Base-by-base conservation (phyloP, 1,140 invertebrate species). In the Orius laevigatus region DNA sequence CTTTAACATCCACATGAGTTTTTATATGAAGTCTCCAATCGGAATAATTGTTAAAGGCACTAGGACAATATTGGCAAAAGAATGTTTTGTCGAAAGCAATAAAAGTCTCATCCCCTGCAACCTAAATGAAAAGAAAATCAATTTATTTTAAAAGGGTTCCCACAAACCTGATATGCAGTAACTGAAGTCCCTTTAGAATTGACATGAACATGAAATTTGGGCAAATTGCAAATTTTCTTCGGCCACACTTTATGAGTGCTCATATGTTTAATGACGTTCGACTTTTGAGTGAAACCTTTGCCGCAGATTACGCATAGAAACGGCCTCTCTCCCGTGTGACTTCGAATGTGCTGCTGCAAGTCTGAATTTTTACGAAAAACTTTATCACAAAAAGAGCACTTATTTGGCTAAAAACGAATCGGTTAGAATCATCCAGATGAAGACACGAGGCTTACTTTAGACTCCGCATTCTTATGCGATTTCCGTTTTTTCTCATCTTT, bases 181-280 rank as follows among this genome's bases (percentile, higher is more conserved):
- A 48, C 15, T 4, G 12, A 20, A 18, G 18, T 64, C 56, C 66
- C 68, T 59, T 63, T 68, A 67, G 43, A 64, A 66, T 57, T 65
- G 61, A 57, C 63, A 16, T 50, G 31, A 5, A 44, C 43, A 35
- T 32, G 39, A 5, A 41, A n/a, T 33, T 45, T 15, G 25, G 53
- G 50, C 32, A 54, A 36, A 50, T 46, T 43, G 15, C n/a, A 43
- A 35, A 48, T 16, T 41, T 49, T 35, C 47, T 41, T 53, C 9
- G 53, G 50, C 51, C 52, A 58, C 41, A 70, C 77, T 57, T 78
- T 81, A 58, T 81, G 78, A 41, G 75, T 76, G 10, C 73, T 68
- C 59, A 78, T 70, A 54, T 81, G 78, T 60, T 79, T 78, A 53
- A 76, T 74, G 3, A 80, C 69, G 58, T 80, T 77, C 54, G 76